These are phyloP conservation scores for Galemys pyrenaicus DNA, from an alignment of 2,113 vertebrate genomes.

Conservation along the genomic window DNA sequence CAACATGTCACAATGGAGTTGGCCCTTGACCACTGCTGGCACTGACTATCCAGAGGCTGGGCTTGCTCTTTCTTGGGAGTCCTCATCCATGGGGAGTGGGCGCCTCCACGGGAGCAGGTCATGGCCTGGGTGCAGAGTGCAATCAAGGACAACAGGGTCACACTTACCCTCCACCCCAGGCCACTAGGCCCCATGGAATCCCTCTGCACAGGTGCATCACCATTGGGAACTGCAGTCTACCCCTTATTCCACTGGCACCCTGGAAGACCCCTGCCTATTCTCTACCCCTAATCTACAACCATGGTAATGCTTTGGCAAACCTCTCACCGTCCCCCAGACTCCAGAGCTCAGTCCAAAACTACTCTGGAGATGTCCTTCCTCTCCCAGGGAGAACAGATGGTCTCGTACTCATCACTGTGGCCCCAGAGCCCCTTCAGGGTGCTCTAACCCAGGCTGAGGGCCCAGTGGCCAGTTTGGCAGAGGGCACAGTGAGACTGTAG, in stretches of 20 bases:
- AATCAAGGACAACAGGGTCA: accelerated
- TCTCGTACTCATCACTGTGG: neutral
- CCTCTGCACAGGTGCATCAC: neutral
- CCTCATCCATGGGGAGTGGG: neutral
- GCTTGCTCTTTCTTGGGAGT: neutral
- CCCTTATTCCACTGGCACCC: neutral
- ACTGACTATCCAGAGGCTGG: neutral
- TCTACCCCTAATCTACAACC: no score
- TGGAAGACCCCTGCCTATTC: neutral
- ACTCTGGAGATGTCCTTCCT: neutral
- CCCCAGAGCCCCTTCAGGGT: neutral
- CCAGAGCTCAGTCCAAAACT: no score
- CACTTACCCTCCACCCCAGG: neutral
- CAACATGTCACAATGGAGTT: no score
- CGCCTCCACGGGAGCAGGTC: neutral
- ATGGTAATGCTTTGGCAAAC: neutral
- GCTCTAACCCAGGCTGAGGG: accelerated
- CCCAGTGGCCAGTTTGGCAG: neutral
- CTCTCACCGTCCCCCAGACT: neutral
- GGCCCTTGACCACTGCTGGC: neutral
- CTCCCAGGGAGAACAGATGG: neutral
- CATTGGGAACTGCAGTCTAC: neutral
- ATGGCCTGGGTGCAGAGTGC: no score
- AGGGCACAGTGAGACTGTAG: neutral
- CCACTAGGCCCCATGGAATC: neutral